Percentiles rank a stretch among this genome's conserved stretches.
Evolutionary conservation across 1,140 invertebrate genomes (phyloP).

Genomic region (Sipha flava): DNA sequence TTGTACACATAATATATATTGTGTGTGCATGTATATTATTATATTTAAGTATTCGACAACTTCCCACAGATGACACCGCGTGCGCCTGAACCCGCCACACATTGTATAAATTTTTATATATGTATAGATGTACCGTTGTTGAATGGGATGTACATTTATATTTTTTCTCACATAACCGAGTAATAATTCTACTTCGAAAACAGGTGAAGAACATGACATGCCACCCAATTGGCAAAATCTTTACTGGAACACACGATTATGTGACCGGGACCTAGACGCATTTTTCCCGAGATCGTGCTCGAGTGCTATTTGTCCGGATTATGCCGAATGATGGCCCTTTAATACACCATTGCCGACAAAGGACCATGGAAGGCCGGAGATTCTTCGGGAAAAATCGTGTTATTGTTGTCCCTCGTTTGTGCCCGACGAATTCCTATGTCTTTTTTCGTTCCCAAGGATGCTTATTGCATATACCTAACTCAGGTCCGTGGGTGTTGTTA

Average conservation of each 20-base stretch:
- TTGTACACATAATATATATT: not conserved
- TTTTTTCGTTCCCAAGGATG: not conserved
- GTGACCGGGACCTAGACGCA: not conserved
- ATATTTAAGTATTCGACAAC: not conserved
- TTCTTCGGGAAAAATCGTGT: not conserved
- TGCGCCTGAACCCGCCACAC: not conserved
- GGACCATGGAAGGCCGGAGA: not conserved
- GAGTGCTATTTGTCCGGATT: slow-evolving; percentile 8
- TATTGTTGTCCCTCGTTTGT: not conserved
- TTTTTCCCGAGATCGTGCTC: slow-evolving; percentile 19
- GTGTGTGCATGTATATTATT: not conserved
- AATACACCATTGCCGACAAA: not conserved
- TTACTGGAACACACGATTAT: not conserved
- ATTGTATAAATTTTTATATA: too few relatives aligned
- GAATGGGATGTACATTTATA: not conserved
- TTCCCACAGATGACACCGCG: not conserved
- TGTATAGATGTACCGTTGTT: not conserved
- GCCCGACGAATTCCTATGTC: not conserved
- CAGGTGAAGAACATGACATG: not conserved
- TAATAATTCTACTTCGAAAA: not conserved
- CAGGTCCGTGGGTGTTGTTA: not conserved
- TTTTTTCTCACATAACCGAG: not conserved
- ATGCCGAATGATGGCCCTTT: not conserved
- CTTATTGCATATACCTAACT: not conserved
- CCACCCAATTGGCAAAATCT: slow-evolving; percentile 27